These are phyloP conservation scores for Eira barbara DNA, from an alignment of 2,113 vertebrate genomes.

Conservation along the genomic window DNA sequence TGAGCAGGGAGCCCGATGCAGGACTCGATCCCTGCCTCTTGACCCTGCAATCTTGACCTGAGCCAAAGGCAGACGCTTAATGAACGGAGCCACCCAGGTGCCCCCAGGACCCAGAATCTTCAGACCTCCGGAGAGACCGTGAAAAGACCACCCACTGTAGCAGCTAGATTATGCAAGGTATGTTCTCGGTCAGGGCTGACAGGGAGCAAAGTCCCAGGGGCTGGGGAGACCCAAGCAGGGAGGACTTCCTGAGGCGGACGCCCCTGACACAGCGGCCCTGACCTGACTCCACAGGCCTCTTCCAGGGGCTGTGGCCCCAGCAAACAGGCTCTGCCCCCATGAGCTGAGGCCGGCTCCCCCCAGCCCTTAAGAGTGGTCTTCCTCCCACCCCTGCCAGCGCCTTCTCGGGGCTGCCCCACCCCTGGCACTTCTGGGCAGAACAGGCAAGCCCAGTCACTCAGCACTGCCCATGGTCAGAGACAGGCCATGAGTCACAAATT, in stretches of 20 bases:
- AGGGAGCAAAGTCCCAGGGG: not conserved
- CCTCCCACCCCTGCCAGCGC: not conserved
- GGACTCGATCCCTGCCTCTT: too few relatives aligned
- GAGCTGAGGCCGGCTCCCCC: not conserved
- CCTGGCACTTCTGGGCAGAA: not conserved
- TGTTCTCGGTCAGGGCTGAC: not conserved
- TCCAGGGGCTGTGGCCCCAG: not conserved
- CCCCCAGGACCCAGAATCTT: not conserved
- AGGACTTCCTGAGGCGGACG: not conserved
- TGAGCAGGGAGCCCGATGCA: too few relatives aligned
- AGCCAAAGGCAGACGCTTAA: not conserved
- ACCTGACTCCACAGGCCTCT: not conserved
- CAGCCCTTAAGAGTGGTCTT: not conserved
- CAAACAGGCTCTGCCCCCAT: not conserved
- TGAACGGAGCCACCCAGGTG: not conserved
- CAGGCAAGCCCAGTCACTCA: constrained; percentile 50
- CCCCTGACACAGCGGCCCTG: rapidly evolving
- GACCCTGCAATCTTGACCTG: not conserved
- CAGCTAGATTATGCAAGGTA: not conserved
- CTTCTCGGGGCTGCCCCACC: not conserved
- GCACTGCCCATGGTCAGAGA: not conserved
- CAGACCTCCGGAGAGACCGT: not conserved
- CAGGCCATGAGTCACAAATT: constrained; percentile 62
- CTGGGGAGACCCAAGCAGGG: too few relatives aligned
- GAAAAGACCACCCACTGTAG: not conserved